phyloP scores from a whole-genome alignment of 2,888 invertebrate genomes.

The Bembecia ichneumoniformis region DNA sequence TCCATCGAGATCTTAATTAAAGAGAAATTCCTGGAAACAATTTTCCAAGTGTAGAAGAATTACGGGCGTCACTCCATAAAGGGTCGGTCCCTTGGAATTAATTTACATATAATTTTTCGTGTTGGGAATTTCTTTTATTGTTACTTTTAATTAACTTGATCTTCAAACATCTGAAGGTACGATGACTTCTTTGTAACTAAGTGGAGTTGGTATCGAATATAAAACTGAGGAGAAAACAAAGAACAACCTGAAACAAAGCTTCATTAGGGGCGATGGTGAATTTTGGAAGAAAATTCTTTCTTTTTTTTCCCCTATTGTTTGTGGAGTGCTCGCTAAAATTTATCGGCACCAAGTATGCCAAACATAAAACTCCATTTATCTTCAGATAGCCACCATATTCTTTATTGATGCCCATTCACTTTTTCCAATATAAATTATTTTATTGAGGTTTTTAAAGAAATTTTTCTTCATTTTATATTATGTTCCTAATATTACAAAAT shows the following conservation, averaged over 20 bases:
- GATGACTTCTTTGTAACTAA: constrained; percentile 2
- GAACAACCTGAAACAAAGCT: constrained; percentile 14
- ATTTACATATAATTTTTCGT: constrained; percentile 48
- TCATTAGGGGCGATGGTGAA: constrained; percentile 16
- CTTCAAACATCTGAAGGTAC: constrained; percentile 9
- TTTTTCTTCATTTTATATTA: no score
- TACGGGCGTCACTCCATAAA: constrained; percentile 4
- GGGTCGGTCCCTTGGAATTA: constrained; percentile 23
- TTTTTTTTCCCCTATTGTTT: constrained; percentile 10
- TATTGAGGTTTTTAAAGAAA: no score
- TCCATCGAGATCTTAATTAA: no score
- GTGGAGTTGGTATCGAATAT: neutral
- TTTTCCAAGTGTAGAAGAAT: neutral
- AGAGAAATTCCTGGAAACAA: neutral
- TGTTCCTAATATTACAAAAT: no score
- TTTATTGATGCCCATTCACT: no score
- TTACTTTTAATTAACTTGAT: constrained; percentile 45
- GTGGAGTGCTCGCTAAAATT: neutral
- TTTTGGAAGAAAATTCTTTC: constrained; percentile 2
- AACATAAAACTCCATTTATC: neutral
- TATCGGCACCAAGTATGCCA: neutral
- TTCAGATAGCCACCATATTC: neutral
- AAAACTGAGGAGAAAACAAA: neutral
- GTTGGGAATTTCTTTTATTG: constrained; percentile 39
- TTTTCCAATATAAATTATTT: no score